Conservation (phyloP, 2,113 vertebrate genomes). For the Pongo abelii region DNA sequence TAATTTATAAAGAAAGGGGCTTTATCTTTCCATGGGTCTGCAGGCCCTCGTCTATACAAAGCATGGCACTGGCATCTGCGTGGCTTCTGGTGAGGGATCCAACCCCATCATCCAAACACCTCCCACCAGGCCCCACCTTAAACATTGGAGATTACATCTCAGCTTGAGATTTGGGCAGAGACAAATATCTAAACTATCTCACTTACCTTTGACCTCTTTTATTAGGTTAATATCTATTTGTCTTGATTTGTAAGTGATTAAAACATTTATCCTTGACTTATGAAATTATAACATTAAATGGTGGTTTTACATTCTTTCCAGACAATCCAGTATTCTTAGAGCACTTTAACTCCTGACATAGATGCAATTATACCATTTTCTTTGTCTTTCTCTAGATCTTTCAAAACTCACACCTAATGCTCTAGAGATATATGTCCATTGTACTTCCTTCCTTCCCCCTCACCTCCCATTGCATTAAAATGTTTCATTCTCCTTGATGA, state of each 20-base stretch:
- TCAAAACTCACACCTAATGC: neutral
- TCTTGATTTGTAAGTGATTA: neutral
- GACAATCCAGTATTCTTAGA: neutral
- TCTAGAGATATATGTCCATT: neutral
- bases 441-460: neutral
- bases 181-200: too few species aligned
- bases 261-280: neutral
- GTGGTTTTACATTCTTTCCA: neutral
- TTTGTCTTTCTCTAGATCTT: neutral
- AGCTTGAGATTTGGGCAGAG: too few species aligned
- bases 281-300: neutral
- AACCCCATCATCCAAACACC: too few species aligned
- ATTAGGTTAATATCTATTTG: neutral
- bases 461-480: neutral
- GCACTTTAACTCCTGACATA: neutral
- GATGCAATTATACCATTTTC: neutral
- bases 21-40: too few species aligned
- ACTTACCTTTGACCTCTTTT: neutral
- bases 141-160: too few species aligned
- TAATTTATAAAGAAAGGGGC: too few species aligned
- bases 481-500: neutral
- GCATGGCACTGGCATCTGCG: too few species aligned
- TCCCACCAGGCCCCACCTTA: too few species aligned
- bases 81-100: too few species aligned
- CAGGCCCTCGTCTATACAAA: too few species aligned